A percentile compares a stretch with the other conserved stretches of the same genome.
Evolutionary conservation across 2,797 vertebrate species (phyloP).

Genomic region (Parotocinclus haroldoi): DNA sequence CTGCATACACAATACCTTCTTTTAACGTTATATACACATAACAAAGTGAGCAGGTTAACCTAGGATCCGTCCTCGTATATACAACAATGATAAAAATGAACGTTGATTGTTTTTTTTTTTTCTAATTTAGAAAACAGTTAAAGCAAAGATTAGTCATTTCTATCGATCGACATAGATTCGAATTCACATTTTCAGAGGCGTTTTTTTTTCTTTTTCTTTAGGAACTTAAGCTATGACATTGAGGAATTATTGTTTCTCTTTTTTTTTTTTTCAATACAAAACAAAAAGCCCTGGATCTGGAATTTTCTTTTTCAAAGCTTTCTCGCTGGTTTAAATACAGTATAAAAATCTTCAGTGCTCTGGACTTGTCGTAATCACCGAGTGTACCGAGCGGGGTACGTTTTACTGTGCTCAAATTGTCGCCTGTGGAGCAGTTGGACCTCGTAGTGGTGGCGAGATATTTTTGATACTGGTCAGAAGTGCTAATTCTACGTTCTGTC

Average conservation of each 20-base stretch:
- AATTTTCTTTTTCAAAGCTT: constrained; percentile 76
- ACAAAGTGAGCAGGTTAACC: constrained; percentile 65
- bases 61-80: constrained; percentile 70
- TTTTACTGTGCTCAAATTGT: constrained; percentile 88
- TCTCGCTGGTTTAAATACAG: constrained; percentile 93
- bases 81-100: constrained; percentile 80
- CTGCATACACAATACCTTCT: constrained; percentile 99
- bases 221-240: constrained; percentile 51
- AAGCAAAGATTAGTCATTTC: constrained; percentile 70
- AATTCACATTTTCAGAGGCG: constrained; percentile 62
- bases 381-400: constrained; percentile 72
- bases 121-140: constrained; percentile 82
- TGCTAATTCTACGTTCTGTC: constrained; percentile 71
- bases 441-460: constrained; percentile 50
- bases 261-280: constrained; percentile 68
- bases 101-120: constrained; percentile 79
- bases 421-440: constrained; percentile 72
- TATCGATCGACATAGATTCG: constrained; percentile 69
- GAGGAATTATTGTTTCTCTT: constrained; percentile 29
- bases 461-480: constrained; percentile 60
- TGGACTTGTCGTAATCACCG: constrained; percentile 70
- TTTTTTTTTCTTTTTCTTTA: constrained; percentile 15
- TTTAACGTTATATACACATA: constrained; percentile 97
- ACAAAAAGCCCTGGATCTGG: constrained; percentile 69
- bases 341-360: constrained; percentile 86